Evolutionary conservation across 2,113 vertebrate species (phyloP).

Genomic region (Myrmecophaga tridactyla): DNA sequence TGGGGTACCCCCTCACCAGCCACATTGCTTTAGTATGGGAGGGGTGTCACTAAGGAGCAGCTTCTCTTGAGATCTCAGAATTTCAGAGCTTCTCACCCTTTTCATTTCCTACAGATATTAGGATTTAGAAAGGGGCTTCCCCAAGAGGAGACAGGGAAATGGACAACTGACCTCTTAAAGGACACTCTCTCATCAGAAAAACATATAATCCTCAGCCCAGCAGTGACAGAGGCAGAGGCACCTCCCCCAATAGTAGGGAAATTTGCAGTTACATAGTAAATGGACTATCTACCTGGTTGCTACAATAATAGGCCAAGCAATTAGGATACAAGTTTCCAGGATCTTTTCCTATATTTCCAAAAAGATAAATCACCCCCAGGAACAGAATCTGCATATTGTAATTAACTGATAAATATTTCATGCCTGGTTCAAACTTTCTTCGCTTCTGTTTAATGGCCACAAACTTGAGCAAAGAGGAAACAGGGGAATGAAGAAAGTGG

Average conservation of each 20-base stretch:
- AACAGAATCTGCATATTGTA: slow-evolving; percentile 70
- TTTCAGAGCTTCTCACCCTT: not conserved
- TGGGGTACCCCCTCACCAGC: not conserved
- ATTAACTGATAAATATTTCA: slow-evolving; percentile 75
- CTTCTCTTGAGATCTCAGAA: not conserved
- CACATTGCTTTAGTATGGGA: not conserved
- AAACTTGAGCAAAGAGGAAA: slow-evolving; percentile 66
- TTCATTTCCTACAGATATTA: not conserved
- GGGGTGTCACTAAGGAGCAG: not conserved
- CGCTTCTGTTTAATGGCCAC: slow-evolving; percentile 65
- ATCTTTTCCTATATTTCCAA: slow-evolving; percentile 72
- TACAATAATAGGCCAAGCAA: slow-evolving; percentile 76
- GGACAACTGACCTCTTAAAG: not conserved
- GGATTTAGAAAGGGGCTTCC: not conserved
- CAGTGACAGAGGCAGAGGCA: not conserved
- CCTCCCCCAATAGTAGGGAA: not conserved
- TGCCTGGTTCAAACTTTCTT: slow-evolving; percentile 58
- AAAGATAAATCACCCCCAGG: slow-evolving; percentile 76
- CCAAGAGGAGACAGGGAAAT: not conserved
- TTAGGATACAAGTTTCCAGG: slow-evolving; percentile 71
- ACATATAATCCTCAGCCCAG: not conserved
- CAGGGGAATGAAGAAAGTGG: not conserved
- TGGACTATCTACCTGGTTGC: slow-evolving; percentile 73
- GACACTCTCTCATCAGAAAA: not conserved
- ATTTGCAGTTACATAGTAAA: slow-evolving; percentile 55